Evolutionary conservation across 2,888 invertebrate genomes (phyloP).

Genomic region (Laothoe populi): DNA sequence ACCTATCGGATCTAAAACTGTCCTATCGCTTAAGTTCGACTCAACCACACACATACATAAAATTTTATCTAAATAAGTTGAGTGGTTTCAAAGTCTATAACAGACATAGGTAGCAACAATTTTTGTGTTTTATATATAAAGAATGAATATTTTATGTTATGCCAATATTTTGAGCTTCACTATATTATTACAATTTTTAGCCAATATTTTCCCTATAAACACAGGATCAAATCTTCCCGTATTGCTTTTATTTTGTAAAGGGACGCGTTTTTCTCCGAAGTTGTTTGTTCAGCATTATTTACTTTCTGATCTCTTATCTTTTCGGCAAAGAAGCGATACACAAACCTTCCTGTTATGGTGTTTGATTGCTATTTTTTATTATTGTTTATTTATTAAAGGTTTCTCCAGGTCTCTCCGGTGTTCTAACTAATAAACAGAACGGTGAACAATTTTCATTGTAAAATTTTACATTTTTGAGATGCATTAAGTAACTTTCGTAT

Average conservation of each 20-base stretch:
- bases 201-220: slow-evolving; percentile 8
- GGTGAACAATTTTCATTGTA: neutral
- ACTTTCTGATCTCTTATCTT: slow-evolving; percentile 6
- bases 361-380: neutral
- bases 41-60: too few relatives aligned
- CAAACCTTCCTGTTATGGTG: neutral
- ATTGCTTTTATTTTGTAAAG: neutral
- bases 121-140: too few relatives aligned
- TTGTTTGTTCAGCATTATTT: slow-evolving; percentile 16
- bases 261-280: slow-evolving; percentile 2
- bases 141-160: slow-evolving; percentile 1
- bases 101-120: too few relatives aligned
- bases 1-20: too few relatives aligned
- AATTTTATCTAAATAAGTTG: too few relatives aligned
- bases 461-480: neutral
- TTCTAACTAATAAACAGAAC: neutral
- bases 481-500: too few relatives aligned
- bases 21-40: too few relatives aligned
- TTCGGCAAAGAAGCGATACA: neutral
- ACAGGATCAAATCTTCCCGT: neutral
- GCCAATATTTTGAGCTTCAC: neutral
- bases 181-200: slow-evolving; percentile 5
- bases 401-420: too few relatives aligned
- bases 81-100: too few relatives aligned
- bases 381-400: neutral